These are phyloP conservation scores for Tyrophagus putrescentiae DNA, from an alignment of 1,140 invertebrate species.

Conservation along the genomic window DNA sequence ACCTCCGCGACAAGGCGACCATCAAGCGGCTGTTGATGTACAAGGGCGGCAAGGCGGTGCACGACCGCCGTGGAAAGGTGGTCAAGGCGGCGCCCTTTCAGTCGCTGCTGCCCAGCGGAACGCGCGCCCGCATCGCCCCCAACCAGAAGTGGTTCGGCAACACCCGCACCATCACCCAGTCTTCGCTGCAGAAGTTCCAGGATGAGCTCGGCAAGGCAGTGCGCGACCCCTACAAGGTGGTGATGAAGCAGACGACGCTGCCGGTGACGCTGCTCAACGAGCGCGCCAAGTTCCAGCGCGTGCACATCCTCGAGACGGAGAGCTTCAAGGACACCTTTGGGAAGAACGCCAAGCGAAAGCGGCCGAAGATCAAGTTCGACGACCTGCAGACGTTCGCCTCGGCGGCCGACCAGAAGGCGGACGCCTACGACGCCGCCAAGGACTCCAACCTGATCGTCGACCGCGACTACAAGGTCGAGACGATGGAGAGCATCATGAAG, in stretches of 20 bases:
- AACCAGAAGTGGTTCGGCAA: slow-evolving; percentile 93
- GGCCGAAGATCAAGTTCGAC: slow-evolving; percentile 59
- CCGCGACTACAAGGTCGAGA: slow-evolving; percentile 32
- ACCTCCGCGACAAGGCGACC: slow-evolving; percentile 71
- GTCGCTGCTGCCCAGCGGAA: slow-evolving; percentile 68
- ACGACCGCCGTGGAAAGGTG: slow-evolving; percentile 80
- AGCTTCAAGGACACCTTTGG: slow-evolving; percentile 88
- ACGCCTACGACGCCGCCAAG: slow-evolving; percentile 58
- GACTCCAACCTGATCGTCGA: slow-evolving; percentile 57
- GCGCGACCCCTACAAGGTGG: slow-evolving; percentile 90
- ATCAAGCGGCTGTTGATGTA: slow-evolving; percentile 96
- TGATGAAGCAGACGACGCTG: slow-evolving; percentile 88
- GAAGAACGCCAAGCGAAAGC: slow-evolving; percentile 76
- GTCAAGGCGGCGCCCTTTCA: slow-evolving; percentile 86
- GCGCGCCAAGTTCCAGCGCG: slow-evolving; percentile 68
- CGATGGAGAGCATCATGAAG: slow-evolving; percentile 48
- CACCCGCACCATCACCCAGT: slow-evolving; percentile 64
- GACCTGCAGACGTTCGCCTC: slow-evolving; percentile 46
- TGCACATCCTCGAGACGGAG: slow-evolving; percentile 90
- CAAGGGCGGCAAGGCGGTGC: slow-evolving; percentile 83
- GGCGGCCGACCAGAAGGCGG: slow-evolving; percentile 48
- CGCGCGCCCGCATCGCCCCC: slow-evolving; percentile 82
- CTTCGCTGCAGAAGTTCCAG: slow-evolving; percentile 90
- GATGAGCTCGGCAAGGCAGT: slow-evolving; percentile 81
- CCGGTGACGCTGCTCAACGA: slow-evolving; percentile 90